These are phyloP conservation scores for Stictocephala bisonia DNA, from an alignment of 2,888 invertebrate species.

Conservation along the genomic window DNA sequence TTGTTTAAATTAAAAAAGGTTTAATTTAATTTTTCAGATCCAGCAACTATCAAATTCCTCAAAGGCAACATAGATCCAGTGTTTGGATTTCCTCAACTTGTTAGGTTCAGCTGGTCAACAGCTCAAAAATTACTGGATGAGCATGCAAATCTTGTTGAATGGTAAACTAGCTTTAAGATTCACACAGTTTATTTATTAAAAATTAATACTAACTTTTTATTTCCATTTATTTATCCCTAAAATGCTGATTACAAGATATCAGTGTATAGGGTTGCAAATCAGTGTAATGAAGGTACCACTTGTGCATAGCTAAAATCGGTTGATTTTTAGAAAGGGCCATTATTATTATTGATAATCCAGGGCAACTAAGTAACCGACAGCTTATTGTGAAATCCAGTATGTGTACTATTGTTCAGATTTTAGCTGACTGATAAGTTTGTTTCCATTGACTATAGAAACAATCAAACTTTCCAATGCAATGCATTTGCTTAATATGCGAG, in stretches of 20 bases:
- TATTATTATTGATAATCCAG: no score
- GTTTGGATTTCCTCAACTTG: conserved; percentile 95
- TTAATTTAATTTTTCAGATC: conserved; percentile 81
- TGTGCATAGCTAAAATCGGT: no score
- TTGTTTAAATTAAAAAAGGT: not conserved
- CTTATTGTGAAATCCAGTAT: no score
- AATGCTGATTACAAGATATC: no score
- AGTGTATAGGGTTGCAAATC: conserved; percentile 2
- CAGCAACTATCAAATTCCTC: conserved; percentile 92
- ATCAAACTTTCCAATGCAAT: no score
- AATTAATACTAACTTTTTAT: not conserved
- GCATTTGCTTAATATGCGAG: no score
- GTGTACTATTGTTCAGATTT: no score
- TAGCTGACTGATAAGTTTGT: no score
- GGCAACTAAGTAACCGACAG: no score
- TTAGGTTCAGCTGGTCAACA: conserved; percentile 98
- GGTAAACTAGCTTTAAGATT: conserved; percentile 68
- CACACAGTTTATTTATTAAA: not conserved
- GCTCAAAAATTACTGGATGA: conserved; percentile 83
- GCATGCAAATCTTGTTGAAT: conserved; percentile 76
- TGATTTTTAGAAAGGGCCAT: no score
- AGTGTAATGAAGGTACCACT: no score
- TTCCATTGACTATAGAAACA: no score
- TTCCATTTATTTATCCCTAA: conserved; percentile 53
- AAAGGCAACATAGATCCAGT: conserved; percentile 82